A percentile compares a stretch with the other conserved stretches of the same genome.
Evolutionary conservation across 1,140 invertebrate species (phyloP).

Genomic region (Octopus sinensis): DNA sequence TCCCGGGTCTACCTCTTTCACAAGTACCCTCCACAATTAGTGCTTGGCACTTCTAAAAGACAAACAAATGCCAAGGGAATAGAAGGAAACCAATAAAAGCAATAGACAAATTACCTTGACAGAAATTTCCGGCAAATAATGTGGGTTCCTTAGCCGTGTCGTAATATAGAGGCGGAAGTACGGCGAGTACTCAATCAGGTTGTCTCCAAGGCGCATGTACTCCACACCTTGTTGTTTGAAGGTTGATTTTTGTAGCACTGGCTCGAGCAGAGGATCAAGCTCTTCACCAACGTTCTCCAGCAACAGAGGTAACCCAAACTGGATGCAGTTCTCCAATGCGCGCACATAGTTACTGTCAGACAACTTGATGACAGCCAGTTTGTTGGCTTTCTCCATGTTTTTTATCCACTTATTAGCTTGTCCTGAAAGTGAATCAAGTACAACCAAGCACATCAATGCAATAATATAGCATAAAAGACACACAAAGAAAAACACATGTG

Average conservation of each 20-base stretch:
- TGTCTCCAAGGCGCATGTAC: constrained; percentile 56
- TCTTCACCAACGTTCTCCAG: constrained; percentile 59
- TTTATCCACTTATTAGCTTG: constrained; percentile 79
- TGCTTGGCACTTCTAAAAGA: no score
- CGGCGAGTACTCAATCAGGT: constrained; percentile 55
- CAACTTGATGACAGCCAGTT: constrained; percentile 54
- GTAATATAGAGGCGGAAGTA: constrained; percentile 59
- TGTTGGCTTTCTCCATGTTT: constrained; percentile 71
- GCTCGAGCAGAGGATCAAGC: constrained; percentile 56
- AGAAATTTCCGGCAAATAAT: constrained; percentile 58
- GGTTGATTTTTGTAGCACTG: constrained; percentile 55
- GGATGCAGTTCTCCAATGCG: constrained; percentile 56
- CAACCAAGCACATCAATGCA: not conserved
- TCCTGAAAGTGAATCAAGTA: constrained; percentile 32
- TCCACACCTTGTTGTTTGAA: constrained; percentile 58
- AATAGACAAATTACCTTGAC: constrained; percentile 49
- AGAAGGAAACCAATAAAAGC: not conserved
- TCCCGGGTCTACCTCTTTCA: no score
- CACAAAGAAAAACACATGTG: no score
- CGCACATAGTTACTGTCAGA: constrained; percentile 56
- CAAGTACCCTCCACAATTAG: no score
- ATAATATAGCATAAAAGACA: no score
- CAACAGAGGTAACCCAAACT: constrained; percentile 57
- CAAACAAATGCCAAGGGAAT: no score
- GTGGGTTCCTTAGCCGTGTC: constrained; percentile 56